These are phyloP conservation scores for Diaperis boleti DNA, from an alignment of 2,888 invertebrate species.

Conservation along the genomic window DNA sequence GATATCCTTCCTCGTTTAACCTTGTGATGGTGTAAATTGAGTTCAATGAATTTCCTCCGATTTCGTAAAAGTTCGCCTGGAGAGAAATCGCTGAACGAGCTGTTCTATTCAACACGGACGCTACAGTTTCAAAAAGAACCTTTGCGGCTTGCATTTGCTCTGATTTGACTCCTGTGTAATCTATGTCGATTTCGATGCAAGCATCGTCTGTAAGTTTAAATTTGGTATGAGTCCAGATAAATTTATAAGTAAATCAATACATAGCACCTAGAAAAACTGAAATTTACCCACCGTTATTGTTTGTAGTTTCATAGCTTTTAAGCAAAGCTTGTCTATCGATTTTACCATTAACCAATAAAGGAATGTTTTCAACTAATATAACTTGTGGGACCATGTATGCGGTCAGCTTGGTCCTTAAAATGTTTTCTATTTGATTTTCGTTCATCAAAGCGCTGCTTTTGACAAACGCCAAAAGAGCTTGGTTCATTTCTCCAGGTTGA, in stretches of 20 bases:
- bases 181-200: slow-evolving; percentile 73
- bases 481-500: slow-evolving; percentile 78
- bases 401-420: slow-evolving; percentile 75
- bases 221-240: too few species aligned
- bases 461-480: slow-evolving; percentile 79
- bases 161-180: slow-evolving; percentile 74
- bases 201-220: slow-evolving; percentile 66
- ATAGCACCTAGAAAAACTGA: background rate
- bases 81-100: slow-evolving; percentile 73
- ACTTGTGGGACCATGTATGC: slow-evolving; percentile 87
- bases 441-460: slow-evolving; percentile 63
- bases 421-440: slow-evolving; percentile 75
- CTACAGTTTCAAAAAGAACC: slow-evolving; percentile 80
- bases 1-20: slow-evolving; percentile 81
- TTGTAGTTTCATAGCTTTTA: slow-evolving; percentile 79
- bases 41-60: slow-evolving; percentile 90
- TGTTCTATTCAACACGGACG: slow-evolving; percentile 77
- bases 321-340: slow-evolving; percentile 84
- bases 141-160: slow-evolving; percentile 73
- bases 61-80: slow-evolving; percentile 82
- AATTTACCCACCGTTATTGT: slow-evolving; percentile 72
- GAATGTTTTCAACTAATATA: slow-evolving; percentile 79
- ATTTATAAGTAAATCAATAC: background rate
- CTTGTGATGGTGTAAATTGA: slow-evolving; percentile 85
- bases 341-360: slow-evolving; percentile 88